Evolutionary conservation across 2,797 vertebrate species (phyloP).

Genomic region (Margarornis squamiger): DNA sequence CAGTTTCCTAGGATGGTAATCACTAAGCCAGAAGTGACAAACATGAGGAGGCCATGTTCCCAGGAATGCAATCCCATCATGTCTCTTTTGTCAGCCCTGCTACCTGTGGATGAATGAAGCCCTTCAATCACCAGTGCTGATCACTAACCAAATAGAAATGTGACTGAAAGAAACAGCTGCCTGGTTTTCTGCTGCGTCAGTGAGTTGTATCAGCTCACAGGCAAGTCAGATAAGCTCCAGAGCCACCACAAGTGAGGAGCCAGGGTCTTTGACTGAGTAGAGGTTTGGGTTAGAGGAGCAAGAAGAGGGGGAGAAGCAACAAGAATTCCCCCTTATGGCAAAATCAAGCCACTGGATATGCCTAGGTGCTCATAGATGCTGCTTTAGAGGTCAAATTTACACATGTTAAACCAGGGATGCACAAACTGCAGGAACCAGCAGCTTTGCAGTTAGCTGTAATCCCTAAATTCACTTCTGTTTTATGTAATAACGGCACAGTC

Average conservation of each 20-base stretch:
- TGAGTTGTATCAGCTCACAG: not conserved
- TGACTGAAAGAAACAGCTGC: not conserved
- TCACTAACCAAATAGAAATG: not conserved
- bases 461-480: not conserved
- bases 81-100: not conserved
- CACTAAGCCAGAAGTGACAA: not conserved
- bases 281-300: not conserved
- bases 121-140: not conserved
- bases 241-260: not conserved
- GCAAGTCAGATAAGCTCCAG: not conserved
- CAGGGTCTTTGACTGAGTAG: not conserved
- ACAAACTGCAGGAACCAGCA: not conserved
- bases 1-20: not conserved
- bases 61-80: not conserved
- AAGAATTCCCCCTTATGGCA: conserved; percentile 53
- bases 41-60: not conserved
- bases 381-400: not conserved
- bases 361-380: not conserved
- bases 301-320: conserved; percentile 14
- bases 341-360: not conserved
- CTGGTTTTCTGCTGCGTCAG: not conserved
- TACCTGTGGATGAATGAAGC: not conserved
- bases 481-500: not conserved
- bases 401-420: accelerated
- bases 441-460: not conserved